Base-by-base conservation (phyloP, 2,888 invertebrate species). In the Anodontia alba region DNA sequence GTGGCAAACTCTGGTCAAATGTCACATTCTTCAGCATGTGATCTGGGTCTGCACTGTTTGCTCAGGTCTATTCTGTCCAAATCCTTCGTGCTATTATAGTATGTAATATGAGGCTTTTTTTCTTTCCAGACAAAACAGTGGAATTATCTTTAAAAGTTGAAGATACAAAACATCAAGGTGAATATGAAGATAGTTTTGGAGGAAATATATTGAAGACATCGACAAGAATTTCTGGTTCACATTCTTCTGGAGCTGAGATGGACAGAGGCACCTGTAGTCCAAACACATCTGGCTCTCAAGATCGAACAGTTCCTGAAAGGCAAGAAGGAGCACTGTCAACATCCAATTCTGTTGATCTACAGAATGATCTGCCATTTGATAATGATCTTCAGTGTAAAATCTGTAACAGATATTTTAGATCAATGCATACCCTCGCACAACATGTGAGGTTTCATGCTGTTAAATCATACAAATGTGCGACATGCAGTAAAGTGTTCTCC, bases 401-500 rank as follows among this genome's bases (percentile, higher is more conserved):
- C 15, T 85, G 85, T 74, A 57, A 54, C 23, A 49, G 85, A 23
- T 73, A 70, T 57, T 85, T 85, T 49, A 68, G 85, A 33, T 85
- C 85, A 17, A 81, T 76, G 72, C 82, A 83, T 31, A 79, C 82
- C 15, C 57, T 85, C 0, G 76, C 68, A 49, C 78, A 76, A 33
- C 85, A 85, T 68, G 73, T 78, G 12, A 75, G 82, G 46, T 71
- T 76, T 31, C 85, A 85, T 62, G 81, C 84, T 77, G 83, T 80
- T 23, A 87, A 87, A 46, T 84, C 87, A 26, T 87, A 83, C 71
- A 85, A 85, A 66, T 87, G 87, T 81, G 75, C 74, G 8, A 57
- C 81, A 8, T 87, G 87, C 73, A 80, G 83, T 8, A 85, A 85
- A 31, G 85, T 87, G 8, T 87, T 87, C 73, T 78, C 85, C 1